phyloP scores from a whole-genome alignment of 2,888 invertebrate species.

The Caenorhabditis sp. region DNA sequence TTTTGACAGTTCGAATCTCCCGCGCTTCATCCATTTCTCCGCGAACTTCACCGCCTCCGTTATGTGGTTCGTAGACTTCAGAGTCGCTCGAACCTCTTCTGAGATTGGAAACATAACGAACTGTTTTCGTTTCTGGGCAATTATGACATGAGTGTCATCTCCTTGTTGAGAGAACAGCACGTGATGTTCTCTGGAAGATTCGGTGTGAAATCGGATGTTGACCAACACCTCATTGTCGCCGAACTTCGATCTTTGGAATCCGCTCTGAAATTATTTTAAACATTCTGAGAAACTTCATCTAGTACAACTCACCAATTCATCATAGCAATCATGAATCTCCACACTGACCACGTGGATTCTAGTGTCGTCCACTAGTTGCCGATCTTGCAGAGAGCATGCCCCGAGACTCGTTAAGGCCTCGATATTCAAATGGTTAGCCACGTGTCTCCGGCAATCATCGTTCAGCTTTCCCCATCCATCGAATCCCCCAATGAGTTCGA shows the following conservation, averaged over 20 bases:
- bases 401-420: neutral
- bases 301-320: neutral
- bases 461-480: neutral
- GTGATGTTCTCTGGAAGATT: neutral
- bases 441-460: neutral
- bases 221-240: too few relatives aligned
- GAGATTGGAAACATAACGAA: too few relatives aligned
- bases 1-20: neutral
- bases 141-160: too few relatives aligned
- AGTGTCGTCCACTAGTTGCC: neutral
- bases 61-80: neutral
- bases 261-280: neutral
- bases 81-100: too few relatives aligned
- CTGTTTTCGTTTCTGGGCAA: too few relatives aligned
- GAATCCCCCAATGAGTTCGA: neutral
- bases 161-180: neutral
- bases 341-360: neutral
- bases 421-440: neutral
- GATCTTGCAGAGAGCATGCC: conserved; percentile 6
- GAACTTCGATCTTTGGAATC: too few relatives aligned
- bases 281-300: neutral
- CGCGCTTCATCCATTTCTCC: conserved; percentile 15
- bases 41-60: conserved; percentile 23
- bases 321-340: neutral
- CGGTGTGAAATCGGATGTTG: neutral